Evolutionary conservation across 2,888 invertebrate genomes (phyloP).

Genomic region (Anaspis maculata): DNA sequence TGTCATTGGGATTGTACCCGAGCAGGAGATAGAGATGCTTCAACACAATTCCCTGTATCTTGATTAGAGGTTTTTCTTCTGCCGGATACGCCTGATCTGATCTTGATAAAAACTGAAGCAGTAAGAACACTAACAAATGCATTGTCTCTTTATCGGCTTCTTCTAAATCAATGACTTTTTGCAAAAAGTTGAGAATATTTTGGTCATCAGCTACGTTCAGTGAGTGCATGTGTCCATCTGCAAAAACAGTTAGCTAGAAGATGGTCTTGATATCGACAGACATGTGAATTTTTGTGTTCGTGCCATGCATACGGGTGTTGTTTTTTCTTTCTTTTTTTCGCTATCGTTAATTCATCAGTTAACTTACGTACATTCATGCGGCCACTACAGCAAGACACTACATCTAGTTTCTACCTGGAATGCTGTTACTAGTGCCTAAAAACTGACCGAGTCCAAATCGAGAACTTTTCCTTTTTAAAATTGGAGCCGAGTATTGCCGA

Average conservation of each 20-base stretch:
- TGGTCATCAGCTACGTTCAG: constrained; percentile 74
- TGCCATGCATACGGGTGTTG: too few relatives aligned
- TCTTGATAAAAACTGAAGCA: constrained; percentile 92
- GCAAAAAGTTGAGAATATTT: constrained; percentile 68
- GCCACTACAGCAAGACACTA: constrained; percentile 43
- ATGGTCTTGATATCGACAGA: too few relatives aligned
- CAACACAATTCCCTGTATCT: constrained; percentile 79
- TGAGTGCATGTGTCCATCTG: constrained; percentile 79
- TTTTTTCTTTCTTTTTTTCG: neutral
- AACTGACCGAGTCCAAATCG: constrained; percentile 86
- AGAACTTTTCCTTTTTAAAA: constrained; percentile 86
- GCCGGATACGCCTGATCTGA: constrained; percentile 75
- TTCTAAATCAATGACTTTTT: constrained; percentile 85
- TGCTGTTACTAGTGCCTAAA: constrained; percentile 56
- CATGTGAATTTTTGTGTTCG: too few relatives aligned
- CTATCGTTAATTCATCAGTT: neutral
- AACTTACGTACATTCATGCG: constrained; percentile 30
- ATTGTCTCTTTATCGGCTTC: constrained; percentile 94
- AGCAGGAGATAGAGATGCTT: constrained; percentile 86
- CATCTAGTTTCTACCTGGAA: constrained; percentile 50
- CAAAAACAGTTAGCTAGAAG: constrained; percentile 20
- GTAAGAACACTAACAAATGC: constrained; percentile 85
- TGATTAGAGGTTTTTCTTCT: constrained; percentile 74
- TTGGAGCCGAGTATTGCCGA: constrained; percentile 92
- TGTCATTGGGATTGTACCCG: constrained; percentile 88